phyloP scores from a whole-genome alignment of 2,888 invertebrate species.

The Eupithecia vulgata region DNA sequence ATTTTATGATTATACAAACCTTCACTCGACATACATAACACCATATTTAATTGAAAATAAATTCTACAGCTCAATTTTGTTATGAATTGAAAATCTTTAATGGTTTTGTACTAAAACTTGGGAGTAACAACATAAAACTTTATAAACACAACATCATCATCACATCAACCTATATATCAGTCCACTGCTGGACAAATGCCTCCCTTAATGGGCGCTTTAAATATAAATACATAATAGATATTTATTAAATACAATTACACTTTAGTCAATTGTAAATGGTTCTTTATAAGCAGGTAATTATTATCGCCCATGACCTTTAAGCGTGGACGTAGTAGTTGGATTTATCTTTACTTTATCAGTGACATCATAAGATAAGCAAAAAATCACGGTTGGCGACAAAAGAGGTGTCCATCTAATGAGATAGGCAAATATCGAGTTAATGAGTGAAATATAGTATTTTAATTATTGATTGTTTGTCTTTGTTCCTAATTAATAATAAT shows the following conservation, averaged over 20 bases:
- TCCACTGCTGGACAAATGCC: too few species aligned
- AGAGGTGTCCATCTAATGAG: conserved; percentile 3
- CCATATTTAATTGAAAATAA: not conserved
- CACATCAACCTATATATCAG: too few species aligned
- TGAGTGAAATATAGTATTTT: not conserved
- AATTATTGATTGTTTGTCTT: not conserved
- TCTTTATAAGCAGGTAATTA: not conserved
- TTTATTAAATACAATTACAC: not conserved
- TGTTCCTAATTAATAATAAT: not conserved
- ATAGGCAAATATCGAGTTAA: not conserved
- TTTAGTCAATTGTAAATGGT: not conserved
- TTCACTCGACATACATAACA: not conserved
- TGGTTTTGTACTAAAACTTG: not conserved
- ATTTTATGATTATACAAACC: not conserved
- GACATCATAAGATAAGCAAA: conserved; percentile 15
- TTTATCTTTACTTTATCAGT: conserved; percentile 14
- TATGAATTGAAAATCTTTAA: not conserved
- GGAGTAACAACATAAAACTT: not conserved
- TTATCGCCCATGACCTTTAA: conserved; percentile 5
- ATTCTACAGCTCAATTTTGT: not conserved
- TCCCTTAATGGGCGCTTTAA: too few species aligned
- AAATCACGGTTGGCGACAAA: conserved; percentile 19
- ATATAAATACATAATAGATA: too few species aligned
- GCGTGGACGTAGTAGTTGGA: not conserved
- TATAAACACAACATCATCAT: not conserved